phyloP scores from a whole-genome alignment of 2,113 vertebrate genomes.

The Anoura caudifer region DNA sequence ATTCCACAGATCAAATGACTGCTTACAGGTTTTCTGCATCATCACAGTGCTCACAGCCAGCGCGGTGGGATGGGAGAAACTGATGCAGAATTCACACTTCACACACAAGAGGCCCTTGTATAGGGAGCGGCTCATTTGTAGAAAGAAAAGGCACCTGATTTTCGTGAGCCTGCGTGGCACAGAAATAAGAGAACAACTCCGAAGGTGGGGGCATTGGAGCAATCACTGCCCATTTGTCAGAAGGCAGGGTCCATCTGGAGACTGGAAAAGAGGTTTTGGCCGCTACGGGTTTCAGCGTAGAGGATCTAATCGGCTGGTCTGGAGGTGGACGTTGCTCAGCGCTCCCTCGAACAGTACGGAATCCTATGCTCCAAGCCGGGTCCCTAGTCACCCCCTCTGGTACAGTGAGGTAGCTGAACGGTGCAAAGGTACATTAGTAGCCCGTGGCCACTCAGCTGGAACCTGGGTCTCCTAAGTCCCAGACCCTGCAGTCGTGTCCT shows the following conservation, averaged over 20 bases:
- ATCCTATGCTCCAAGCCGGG: not conserved
- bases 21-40: not conserved
- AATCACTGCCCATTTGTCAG: no score
- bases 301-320: not conserved
- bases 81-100: not conserved
- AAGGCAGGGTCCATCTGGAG: not conserved
- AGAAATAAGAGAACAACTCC: not conserved
- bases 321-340: accelerated
- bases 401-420: not conserved
- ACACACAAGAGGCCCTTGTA: not conserved
- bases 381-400: no score
- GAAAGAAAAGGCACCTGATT: not conserved
- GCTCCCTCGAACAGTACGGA: not conserved
- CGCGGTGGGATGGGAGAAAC: not conserved
- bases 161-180: not conserved
- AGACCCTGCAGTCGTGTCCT: not conserved
- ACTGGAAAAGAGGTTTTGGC: not conserved
- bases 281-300: not conserved
- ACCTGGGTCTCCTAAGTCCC: not conserved
- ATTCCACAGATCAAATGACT: not conserved
- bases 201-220: no score
- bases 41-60: accelerated
- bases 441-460: not conserved
- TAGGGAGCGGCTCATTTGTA: not conserved
- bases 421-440: no score